Percentiles rank a stretch among this genome's conserved stretches.
Conservation (phyloP, 2,113 vertebrate species). For the Labrus mixtus region DNA sequence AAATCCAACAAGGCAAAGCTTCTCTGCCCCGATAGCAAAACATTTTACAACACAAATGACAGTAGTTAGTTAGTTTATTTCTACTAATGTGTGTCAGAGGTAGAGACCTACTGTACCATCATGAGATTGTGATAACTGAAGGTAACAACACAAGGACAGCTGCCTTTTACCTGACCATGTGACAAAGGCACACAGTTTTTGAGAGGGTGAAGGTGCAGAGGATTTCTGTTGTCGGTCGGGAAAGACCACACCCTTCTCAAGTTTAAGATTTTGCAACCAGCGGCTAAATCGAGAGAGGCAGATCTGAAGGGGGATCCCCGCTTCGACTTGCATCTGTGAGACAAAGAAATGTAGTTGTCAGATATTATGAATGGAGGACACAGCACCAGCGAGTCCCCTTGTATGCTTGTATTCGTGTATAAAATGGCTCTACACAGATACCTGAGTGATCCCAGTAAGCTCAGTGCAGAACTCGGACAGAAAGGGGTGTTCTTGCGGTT, state of each 20-base stretch:
- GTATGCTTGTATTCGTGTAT: neutral
- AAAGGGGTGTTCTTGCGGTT: slow-evolving; percentile 92
- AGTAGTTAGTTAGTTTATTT: neutral
- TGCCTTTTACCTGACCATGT: slow-evolving; percentile 93
- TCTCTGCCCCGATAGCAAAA: neutral
- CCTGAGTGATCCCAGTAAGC: slow-evolving; percentile 94
- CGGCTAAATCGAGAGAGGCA: slow-evolving; percentile 92
- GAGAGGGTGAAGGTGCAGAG: slow-evolving; percentile 19
- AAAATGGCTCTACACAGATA: slow-evolving; percentile 37
- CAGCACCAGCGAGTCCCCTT: neutral
- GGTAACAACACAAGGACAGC: neutral
- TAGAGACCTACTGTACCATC: neutral
- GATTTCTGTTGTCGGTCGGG: slow-evolving; percentile 34
- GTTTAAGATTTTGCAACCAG: slow-evolving; percentile 90
- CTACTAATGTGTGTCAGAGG: neutral
- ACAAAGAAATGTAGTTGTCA: neutral
- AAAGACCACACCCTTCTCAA: slow-evolving; percentile 87
- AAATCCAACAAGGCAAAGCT: neutral
- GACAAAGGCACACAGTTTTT: slow-evolving; percentile 88
- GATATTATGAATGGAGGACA: neutral
- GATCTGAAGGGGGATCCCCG: slow-evolving; percentile 90
- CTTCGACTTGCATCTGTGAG: slow-evolving; percentile 89
- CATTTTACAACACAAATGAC: neutral
- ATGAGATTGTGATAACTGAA: neutral
- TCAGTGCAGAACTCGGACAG: slow-evolving; percentile 92